A percentile compares a stretch with the other conserved stretches of the same genome.
These are phyloP conservation scores for Ips nitidus DNA, from an alignment of 1,140 invertebrate genomes.

Conservation along the genomic window DNA sequence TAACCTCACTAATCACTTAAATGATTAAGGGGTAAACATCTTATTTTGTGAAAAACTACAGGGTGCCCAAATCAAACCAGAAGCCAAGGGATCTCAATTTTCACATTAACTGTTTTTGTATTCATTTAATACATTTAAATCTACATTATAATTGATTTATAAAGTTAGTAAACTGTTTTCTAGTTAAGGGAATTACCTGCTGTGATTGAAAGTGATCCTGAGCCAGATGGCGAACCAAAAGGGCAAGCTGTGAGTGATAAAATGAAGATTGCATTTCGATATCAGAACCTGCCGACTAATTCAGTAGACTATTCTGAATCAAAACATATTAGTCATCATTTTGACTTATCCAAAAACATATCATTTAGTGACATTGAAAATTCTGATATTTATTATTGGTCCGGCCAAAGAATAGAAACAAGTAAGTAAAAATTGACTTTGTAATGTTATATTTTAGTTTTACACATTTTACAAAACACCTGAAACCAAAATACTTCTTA, in stretches of 20 bases:
- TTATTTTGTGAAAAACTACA: too few species aligned
- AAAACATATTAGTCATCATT: slow-evolving; percentile 68
- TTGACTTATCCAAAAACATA: slow-evolving; percentile 77
- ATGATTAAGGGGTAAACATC: too few species aligned
- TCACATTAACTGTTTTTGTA: too few species aligned
- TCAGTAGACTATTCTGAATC: slow-evolving; percentile 38
- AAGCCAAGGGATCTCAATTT: too few species aligned
- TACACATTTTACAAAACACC: neutral
- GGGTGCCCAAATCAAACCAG: too few species aligned
- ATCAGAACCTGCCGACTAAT: slow-evolving; percentile 70
- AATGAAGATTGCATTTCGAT: slow-evolving; percentile 86
- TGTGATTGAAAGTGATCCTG: slow-evolving; percentile 46
- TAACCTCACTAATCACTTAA: too few species aligned
- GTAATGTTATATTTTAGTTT: neutral
- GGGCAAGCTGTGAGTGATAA: slow-evolving; percentile 56
- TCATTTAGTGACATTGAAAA: slow-evolving; percentile 59
- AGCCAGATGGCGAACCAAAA: slow-evolving; percentile 45
- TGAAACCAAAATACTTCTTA: too few species aligned
- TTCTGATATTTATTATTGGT: slow-evolving; percentile 57
- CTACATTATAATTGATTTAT: too few species aligned
- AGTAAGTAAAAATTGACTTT: slow-evolving; percentile 21
- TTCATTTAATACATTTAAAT: too few species aligned
- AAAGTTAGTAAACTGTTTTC: slow-evolving; percentile 20
- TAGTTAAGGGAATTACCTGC: slow-evolving; percentile 54
- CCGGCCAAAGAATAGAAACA: slow-evolving; percentile 48